phyloP scores from a whole-genome alignment of 1,140 invertebrate species.

The Euborellia annulipes region DNA sequence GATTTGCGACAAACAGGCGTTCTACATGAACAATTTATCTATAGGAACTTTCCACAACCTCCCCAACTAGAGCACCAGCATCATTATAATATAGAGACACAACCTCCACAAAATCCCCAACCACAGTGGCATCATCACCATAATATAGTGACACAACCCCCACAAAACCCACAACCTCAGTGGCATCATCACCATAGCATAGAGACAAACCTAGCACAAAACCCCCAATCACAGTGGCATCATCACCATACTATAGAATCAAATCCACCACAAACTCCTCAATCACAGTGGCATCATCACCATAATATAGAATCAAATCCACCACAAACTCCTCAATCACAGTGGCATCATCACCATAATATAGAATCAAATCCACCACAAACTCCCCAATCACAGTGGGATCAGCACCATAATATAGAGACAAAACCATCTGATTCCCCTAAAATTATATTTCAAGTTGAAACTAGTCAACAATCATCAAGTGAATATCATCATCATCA shows the following conservation, averaged over 20 bases:
- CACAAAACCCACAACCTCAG: neutral
- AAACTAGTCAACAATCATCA: neutral
- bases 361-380: neutral
- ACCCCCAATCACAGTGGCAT: neutral
- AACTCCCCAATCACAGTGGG: neutral
- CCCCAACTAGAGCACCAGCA: neutral
- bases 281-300: neutral
- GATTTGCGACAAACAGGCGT: no score
- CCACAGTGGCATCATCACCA: neutral
- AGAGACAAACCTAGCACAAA: neutral
- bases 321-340: neutral
- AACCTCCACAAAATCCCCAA: no score
- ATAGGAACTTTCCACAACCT: neutral
- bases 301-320: neutral
- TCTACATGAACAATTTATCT: no score
- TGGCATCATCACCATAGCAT: conserved; percentile 1
- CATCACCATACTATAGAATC: neutral
- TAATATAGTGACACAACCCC: neutral
- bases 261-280: neutral
- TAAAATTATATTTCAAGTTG: neutral
- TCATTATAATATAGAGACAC: neutral
- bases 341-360: no score
- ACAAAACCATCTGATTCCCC: no score
- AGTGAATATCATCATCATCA: conserved; percentile 8
- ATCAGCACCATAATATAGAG: no score